Percentiles rank a stretch among this genome's conserved stretches.
These are phyloP conservation scores for Chrysolophus pictus DNA, from an alignment of 2,797 vertebrate genomes.

Conservation along the genomic window DNA sequence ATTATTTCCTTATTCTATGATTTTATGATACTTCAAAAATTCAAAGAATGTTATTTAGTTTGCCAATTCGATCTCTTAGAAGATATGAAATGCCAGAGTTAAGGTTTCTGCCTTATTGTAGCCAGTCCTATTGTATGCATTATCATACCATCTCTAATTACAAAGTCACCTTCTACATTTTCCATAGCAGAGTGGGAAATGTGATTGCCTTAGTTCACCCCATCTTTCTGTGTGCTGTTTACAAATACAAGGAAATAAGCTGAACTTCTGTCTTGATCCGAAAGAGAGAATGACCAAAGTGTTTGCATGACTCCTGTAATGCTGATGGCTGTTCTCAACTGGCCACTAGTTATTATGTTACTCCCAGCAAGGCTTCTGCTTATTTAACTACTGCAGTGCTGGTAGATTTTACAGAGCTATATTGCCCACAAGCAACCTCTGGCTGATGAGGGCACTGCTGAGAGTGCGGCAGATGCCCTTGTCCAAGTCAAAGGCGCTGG, in stretches of 20 bases:
- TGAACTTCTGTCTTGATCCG: neutral
- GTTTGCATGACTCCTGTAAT: neutral
- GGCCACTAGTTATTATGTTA: neutral
- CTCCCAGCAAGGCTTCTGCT: neutral
- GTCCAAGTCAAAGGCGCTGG: neutral
- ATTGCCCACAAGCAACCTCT: neutral
- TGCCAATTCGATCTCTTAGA: slow-evolving; percentile 5
- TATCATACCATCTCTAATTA: slow-evolving; percentile 1
- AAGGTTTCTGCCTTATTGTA: neutral
- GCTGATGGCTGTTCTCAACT: neutral
- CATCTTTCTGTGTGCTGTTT: neutral
- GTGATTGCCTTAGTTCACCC: neutral
- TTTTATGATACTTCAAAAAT: slow-evolving; percentile 12
- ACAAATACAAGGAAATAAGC: neutral
- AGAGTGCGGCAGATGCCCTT: neutral
- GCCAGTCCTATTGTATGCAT: neutral
- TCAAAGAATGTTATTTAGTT: neutral
- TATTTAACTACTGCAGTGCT: neutral
- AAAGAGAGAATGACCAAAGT: neutral
- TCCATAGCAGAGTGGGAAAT: slow-evolving; percentile 33
- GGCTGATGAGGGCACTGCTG: neutral
- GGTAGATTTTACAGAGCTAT: neutral
- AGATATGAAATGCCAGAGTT: slow-evolving; percentile 23
- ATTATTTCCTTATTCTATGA: slow-evolving; percentile 29
- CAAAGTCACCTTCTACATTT: slow-evolving; percentile 6